Base-by-base conservation (phyloP, 1,140 invertebrate species). In the Brachionus rotundiformis region DNA sequence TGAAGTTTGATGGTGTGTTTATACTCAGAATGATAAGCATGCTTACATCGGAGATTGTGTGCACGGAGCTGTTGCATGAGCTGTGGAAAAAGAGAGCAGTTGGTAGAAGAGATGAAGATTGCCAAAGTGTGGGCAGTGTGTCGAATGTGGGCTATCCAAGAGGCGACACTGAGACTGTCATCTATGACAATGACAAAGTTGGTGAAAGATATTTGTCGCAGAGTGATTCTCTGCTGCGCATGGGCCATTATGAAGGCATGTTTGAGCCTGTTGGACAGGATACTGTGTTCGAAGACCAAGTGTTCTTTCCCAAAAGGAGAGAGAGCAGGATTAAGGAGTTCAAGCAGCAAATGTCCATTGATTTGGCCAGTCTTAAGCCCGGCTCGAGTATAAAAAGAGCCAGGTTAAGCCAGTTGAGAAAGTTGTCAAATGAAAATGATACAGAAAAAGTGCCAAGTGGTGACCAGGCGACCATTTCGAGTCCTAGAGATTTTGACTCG, bases 1-100 rank as follows among this genome's bases (percentile, higher is more conserved):
- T 81, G 1, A 81, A 81, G 11, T 81, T 68, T 19, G 79, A 81
- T 13, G 79, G 79, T 49, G 79, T 81, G 3, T 81, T 81, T 47
- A 81, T 81, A 39, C 39, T 81, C 4, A 41, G 79, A 16, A 81
- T 81, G 79, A 63, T 81, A 27, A 65, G 79, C 13, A 81, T 68
- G 61, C 25, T 65, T 8, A 68, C 79, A 65, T 63, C 54, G 1
- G 79, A 81, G 7, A 65, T 65, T 36, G 41, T 81, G 11, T 29
- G 54, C 13, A 81, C 79, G 19, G 79, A 81, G 59, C 19, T 81
- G n/a, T 31, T 81, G 54, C 79, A 81, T 23, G 79, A 68, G 16
- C 10, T 81, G 8, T 81, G 79, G 79, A 54, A 79, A 16, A 59
- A 63, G 8, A 23, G 68, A n/a, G 11, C 68, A 25, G 19, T 41